Base-by-base conservation (phyloP, 2,888 invertebrate genomes). In the Minunthozetes semirufus region DNA sequence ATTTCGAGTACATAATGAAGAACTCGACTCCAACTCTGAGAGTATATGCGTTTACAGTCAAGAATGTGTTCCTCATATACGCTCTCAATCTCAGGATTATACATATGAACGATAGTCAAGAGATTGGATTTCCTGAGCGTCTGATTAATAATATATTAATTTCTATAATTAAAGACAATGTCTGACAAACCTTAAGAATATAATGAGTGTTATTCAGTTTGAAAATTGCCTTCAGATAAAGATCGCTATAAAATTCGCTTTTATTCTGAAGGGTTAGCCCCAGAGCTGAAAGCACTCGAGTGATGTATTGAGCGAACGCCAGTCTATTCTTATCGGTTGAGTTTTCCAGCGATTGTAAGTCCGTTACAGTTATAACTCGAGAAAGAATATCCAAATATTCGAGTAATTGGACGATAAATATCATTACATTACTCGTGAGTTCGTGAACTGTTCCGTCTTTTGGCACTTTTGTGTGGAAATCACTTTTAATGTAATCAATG, bases 391-490 rank as follows among this genome's bases (percentile, higher is more conserved):
- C 84, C 27, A 81, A 80, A 79, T 82, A 83, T 42, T 83, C 82
- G 76, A 81, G 79, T 72, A 96, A 85, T 81, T 94, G 92, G 82
- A 94, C 94, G 80, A 94, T 86, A 84, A 96, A 93, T 81, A 94
- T 92, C 79, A 85, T 83, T 13, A 95, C 93, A 81, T 96, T 95
- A 77, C 92, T 94, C 0, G 96, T 95, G 76, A 95, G 86, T 84
- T 98, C 95, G 82, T 97, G 97, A 46, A 98, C 98, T 0, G 98
- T 99, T 76, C 98, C 99, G 86, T 99, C 99, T 82, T 90, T 91
- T 0, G 98, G 95, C 81, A 97, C 88, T 80, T 90, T 89, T 76
- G 84, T 84, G 73, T 85, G 85, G 56, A 82, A 81, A 78, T 85
- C 76, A 89, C 88, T 78, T 89, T 90, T 70, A 87, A 96, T 88